Evolutionary conservation across 2,888 invertebrate genomes (phyloP).

Genomic region (Deilephila porcellus): DNA sequence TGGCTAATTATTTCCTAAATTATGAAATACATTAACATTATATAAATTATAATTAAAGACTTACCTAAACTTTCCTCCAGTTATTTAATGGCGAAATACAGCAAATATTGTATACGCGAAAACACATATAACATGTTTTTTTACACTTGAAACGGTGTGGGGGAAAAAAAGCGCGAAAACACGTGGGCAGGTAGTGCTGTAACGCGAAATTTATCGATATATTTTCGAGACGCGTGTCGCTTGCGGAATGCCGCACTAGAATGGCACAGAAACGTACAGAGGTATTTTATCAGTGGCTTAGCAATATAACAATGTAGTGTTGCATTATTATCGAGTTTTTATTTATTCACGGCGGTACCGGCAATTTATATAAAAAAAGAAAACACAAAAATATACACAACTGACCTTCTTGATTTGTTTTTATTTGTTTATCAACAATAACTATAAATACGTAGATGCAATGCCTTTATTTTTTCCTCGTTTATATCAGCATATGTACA

Average conservation of each 20-base stretch:
- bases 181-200: conserved; percentile 17
- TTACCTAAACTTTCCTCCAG: conserved; percentile 9
- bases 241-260: conserved; percentile 10
- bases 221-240: conserved; percentile 14
- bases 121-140: conserved; percentile 20
- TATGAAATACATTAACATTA: not conserved
- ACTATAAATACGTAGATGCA: too few relatives aligned
- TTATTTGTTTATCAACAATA: too few relatives aligned
- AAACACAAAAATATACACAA: not conserved
- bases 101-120: conserved; percentile 35
- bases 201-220: conserved; percentile 1
- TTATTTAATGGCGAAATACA: conserved; percentile 44
- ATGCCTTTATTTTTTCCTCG: too few relatives aligned
- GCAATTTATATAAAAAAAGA: not conserved
- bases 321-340: conserved; percentile 26
- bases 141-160: conserved; percentile 8
- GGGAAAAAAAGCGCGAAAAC: not conserved
- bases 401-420: too few relatives aligned
- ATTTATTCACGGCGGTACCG: not conserved
- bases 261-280: conserved; percentile 8
- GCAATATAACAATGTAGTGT: conserved; percentile 16
- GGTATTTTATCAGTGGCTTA: conserved; percentile 30
- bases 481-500: too few relatives aligned
- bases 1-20: not conserved
- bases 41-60: not conserved